Percentiles rank a stretch among this genome's conserved stretches.
Conservation (phyloP, 2,113 vertebrate genomes). For the Ovis aries region DNA sequence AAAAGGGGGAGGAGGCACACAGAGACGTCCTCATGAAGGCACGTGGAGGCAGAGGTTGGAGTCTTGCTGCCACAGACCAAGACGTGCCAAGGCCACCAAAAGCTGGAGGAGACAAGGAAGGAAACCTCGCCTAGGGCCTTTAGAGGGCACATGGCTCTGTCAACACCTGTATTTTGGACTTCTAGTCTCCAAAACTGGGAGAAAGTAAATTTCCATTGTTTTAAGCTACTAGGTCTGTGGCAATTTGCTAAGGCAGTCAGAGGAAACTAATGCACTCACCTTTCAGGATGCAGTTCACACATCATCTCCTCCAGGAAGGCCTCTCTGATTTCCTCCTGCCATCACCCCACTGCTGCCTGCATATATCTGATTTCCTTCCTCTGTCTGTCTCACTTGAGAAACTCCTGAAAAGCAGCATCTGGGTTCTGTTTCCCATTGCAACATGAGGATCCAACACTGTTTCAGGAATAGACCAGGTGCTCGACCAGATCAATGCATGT, state of each 20-base stretch:
- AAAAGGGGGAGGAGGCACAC: not conserved
- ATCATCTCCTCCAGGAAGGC: not conserved
- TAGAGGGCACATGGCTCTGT: not conserved
- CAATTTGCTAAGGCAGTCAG: not conserved
- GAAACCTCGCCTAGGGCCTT: not conserved
- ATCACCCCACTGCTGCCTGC: not conserved
- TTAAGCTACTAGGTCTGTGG: not conserved
- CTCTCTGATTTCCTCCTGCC: not conserved
- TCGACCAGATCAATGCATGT: not conserved
- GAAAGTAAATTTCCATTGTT: not conserved
- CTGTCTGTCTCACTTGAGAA: not conserved
- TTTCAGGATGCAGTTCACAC: not conserved
- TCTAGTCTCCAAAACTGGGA: not conserved
- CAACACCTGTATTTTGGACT: not conserved
- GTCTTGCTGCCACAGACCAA: not conserved
- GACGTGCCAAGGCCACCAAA: not conserved
- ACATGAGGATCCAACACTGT: fast-evolving
- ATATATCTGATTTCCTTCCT: not conserved
- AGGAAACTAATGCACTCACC: not conserved
- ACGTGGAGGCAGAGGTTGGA: not conserved
- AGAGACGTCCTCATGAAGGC: fast-evolving
- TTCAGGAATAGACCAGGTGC: not conserved
- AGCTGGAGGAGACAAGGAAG: not conserved
- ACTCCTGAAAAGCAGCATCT: not conserved
- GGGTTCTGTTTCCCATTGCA: not conserved